Evolutionary conservation across 2,888 invertebrate genomes (phyloP).

Genomic region (Mythimna ferrago): DNA sequence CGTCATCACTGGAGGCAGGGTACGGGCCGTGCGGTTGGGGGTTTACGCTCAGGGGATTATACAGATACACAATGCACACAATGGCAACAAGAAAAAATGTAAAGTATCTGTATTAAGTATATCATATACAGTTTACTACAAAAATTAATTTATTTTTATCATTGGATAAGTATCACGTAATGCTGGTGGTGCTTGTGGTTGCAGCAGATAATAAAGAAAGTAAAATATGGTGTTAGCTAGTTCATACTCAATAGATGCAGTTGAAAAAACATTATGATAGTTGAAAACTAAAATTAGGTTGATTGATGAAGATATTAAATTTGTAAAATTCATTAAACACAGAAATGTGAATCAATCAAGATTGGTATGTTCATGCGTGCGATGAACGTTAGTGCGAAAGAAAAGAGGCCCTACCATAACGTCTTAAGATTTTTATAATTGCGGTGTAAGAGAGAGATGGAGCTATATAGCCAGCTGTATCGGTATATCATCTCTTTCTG

Average conservation of each 20-base stretch:
- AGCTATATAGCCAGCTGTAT: too few relatives aligned
- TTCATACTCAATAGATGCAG: constrained; percentile 40
- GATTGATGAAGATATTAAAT: background rate
- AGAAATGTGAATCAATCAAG: background rate
- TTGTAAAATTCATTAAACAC: background rate
- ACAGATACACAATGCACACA: constrained; percentile 86
- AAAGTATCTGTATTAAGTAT: constrained; percentile 57
- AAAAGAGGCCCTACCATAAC: background rate
- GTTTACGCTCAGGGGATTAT: constrained; percentile 81
- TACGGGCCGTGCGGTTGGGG: constrained; percentile 82
- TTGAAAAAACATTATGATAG: constrained; percentile 21
- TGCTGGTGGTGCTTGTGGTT: constrained; percentile 50
- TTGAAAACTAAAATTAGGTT: background rate
- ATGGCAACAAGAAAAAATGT: constrained; percentile 71
- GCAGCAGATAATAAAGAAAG: constrained; percentile 41
- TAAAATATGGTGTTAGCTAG: constrained; percentile 33
- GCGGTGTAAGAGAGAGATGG: too few relatives aligned
- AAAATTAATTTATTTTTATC: constrained; percentile 10
- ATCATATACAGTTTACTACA: constrained; percentile 50
- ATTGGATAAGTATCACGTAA: constrained; percentile 23
- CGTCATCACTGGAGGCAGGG: constrained; percentile 86
- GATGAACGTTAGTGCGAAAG: background rate
- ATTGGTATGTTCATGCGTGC: background rate
- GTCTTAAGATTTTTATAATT: too few relatives aligned
- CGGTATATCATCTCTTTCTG: too few relatives aligned